These are phyloP conservation scores for Apantesis nais DNA, from an alignment of 2,888 invertebrate species.

Conservation along the genomic window DNA sequence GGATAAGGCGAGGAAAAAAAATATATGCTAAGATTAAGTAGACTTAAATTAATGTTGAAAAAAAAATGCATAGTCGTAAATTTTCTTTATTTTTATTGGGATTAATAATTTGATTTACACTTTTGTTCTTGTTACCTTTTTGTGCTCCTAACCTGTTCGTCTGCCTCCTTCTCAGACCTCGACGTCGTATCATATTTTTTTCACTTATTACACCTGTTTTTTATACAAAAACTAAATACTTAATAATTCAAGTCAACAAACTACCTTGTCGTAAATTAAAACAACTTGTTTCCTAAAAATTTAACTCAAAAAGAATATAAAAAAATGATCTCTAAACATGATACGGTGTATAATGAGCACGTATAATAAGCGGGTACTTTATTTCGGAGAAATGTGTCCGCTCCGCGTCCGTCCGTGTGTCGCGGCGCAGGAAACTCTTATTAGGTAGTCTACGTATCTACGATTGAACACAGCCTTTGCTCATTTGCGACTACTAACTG, in stretches of 20 bases:
- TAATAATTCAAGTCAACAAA: not conserved
- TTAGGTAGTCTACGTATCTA: conserved; percentile 18
- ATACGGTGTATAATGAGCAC: conserved; percentile 46
- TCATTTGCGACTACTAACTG: conserved; percentile 6
- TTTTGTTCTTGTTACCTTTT: not conserved
- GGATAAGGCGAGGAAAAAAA: too few species aligned
- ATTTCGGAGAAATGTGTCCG: conserved; percentile 46
- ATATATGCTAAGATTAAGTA: too few species aligned
- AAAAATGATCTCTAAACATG: conserved; percentile 51
- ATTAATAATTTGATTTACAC: not conserved
- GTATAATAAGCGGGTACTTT: conserved; percentile 26
- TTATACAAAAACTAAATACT: not conserved
- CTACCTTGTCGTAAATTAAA: conserved; percentile 5
- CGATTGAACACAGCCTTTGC: not conserved
- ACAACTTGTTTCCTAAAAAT: conserved; percentile 27
- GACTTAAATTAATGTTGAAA: not conserved
- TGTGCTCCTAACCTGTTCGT: too few species aligned
- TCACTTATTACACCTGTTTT: not conserved
- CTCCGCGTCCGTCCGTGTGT: conserved; percentile 12
- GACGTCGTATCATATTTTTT: not conserved
- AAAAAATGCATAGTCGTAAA: not conserved
- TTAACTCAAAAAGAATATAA: conserved; percentile 42
- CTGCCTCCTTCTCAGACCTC: too few species aligned
- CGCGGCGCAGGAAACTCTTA: conserved; percentile 38
- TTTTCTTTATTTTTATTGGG: not conserved